Base-by-base conservation (phyloP, 1,140 invertebrate species). In the Cotesia chilonis region DNA sequence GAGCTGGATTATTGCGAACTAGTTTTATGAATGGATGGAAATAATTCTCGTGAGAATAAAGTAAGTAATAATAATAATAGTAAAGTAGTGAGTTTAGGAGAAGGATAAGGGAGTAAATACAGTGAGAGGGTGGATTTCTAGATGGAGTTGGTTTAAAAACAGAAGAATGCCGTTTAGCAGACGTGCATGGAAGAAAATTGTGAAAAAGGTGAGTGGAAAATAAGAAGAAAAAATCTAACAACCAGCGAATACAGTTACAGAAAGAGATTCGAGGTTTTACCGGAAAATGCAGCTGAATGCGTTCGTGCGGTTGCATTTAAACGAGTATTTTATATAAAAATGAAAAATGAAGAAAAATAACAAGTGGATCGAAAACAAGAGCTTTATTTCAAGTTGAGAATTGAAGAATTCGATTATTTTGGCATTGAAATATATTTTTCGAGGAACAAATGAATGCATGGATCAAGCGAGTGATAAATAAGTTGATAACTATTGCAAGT, bases 241-340 rank as follows among this genome's bases (percentile, higher is more conserved):
- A 73, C 10, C 7, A 64, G 51, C 52, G 59, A 37, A 59, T 35
- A 47, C 14, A 54, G 51, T 64, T 38, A 59, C 20, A 47, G 41
- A 10, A 47, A 47, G 41, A 47, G 10, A 10, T 47, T 47, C 10
- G 28, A 35, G 10, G 72, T 68, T 51, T 63, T 70, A 60, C 17
- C 68, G 72, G 63, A 67, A 74, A 61, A 74, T 59, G 54, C 68
- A 69, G 20, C 10, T 68, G 54, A 28, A 6, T 38, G 28, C 17
- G 65, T 57, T 55, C 63, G 61, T 66, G 70, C 35, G 70, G 61
- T 71, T 65, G 61, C 51, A 71, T 71, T 64, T 52, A 12, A 72
- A 67, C 57, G 17, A 12, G 14, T 4, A 57, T 35, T 35, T 28
- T 61, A 36, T 28, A 5, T 61, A 14, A 9, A 61, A 61, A 4